phyloP scores from a whole-genome alignment of 1,140 invertebrate species.

The Drepana arcuata region DNA sequence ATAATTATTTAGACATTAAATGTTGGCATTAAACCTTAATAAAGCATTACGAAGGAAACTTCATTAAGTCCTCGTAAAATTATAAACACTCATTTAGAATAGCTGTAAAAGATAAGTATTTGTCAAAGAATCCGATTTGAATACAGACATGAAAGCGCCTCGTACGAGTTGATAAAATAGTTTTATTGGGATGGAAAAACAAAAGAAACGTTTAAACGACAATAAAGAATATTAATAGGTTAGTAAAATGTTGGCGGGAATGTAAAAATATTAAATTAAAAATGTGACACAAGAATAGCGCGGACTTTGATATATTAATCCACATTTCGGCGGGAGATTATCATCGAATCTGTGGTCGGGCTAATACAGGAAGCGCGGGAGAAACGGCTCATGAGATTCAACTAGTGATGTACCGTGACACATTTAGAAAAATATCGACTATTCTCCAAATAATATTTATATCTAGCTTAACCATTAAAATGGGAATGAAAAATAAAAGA shows the following conservation, averaged over 20 bases:
- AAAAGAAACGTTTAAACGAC: constrained; percentile 49
- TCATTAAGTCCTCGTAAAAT: constrained; percentile 12
- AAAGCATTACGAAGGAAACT: constrained; percentile 23
- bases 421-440: background rate
- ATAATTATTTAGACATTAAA: too few species aligned
- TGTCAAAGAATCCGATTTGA: too few species aligned
- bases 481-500: too few species aligned
- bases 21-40: too few species aligned
- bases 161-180: constrained; percentile 24
- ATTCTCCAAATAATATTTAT: too few species aligned
- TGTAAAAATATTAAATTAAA: constrained; percentile 40
- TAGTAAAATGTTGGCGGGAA: constrained; percentile 35
- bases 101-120: too few species aligned
- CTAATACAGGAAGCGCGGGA: constrained; percentile 16
- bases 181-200: constrained; percentile 48
- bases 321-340: constrained; percentile 36
- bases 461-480: too few species aligned
- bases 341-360: constrained; percentile 21
- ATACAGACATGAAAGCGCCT: constrained; percentile 36
- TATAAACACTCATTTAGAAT: too few species aligned
- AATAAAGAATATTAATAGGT: constrained; percentile 60
- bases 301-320: constrained; percentile 50
- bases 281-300: constrained; percentile 24
- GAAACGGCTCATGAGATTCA: constrained; percentile 13
- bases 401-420: constrained; percentile 17